phyloP scores from a whole-genome alignment of 2,888 invertebrate genomes.

The Amblyteles armatorius region DNA sequence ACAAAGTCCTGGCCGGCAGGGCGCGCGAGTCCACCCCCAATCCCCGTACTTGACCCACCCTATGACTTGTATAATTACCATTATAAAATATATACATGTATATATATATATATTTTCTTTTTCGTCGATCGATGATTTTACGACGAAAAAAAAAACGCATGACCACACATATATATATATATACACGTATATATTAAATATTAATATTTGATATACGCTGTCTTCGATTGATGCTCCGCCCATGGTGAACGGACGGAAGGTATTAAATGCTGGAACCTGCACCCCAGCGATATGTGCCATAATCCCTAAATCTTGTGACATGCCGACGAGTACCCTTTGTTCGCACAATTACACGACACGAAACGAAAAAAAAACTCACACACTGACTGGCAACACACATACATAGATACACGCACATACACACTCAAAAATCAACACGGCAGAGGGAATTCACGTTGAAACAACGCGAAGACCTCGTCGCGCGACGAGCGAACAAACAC shows the following conservation, averaged over 20 bases:
- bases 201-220: conserved; percentile 63
- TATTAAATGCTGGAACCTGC: conserved; percentile 63
- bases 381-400: background rate
- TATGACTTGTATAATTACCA: conserved; percentile 68
- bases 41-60: conserved; percentile 83
- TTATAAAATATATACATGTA: conserved; percentile 15
- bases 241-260: conserved; percentile 63
- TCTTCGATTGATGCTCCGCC: conserved; percentile 71
- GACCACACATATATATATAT: conserved; percentile 52
- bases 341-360: conserved; percentile 53
- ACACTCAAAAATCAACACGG: conserved; percentile 13
- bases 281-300: conserved; percentile 62
- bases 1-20: conserved; percentile 85
- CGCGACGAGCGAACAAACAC: conserved; percentile 29
- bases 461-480: conserved; percentile 39
- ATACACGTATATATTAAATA: conserved; percentile 21
- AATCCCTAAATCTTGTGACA: conserved; percentile 55
- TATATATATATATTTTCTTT: conserved; percentile 34
- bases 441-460: conserved; percentile 28
- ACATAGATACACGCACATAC: background rate
- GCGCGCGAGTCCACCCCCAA: conserved; percentile 84
- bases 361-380: conserved; percentile 46
- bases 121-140: conserved; percentile 24
- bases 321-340: conserved; percentile 43
- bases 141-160: conserved; percentile 33